Evolutionary conservation across 2,888 invertebrate genomes (phyloP).

Genomic region (Thereva unica): DNA sequence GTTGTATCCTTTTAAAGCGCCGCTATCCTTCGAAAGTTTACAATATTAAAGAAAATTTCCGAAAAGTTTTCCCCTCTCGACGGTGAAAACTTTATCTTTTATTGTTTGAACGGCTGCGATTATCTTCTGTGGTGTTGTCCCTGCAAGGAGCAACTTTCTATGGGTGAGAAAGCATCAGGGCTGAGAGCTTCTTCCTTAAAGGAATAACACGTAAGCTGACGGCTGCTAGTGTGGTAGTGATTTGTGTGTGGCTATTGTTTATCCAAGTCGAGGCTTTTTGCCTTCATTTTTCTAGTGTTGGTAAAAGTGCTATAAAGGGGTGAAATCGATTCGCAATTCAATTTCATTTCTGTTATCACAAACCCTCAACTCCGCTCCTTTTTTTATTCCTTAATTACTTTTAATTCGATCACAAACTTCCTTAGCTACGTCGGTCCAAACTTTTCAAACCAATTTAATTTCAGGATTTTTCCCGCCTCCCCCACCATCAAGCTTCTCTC

Average conservation of each 20-base stretch:
- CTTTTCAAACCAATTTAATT: conserved; percentile 21
- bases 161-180: neutral
- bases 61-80: conserved; percentile 26
- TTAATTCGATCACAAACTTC: conserved; percentile 25
- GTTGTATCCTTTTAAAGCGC: too few species aligned
- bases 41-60: neutral
- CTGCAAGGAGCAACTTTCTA: conserved; percentile 10
- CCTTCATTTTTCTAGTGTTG: too few species aligned
- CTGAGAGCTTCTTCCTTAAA: neutral
- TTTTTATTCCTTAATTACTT: conserved; percentile 30
- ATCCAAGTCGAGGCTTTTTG: too few species aligned
- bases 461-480: neutral
- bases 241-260: too few species aligned
- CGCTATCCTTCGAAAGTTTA: too few species aligned
- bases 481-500: neutral
- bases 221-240: too few species aligned
- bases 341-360: conserved; percentile 33
- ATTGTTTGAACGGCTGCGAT: conserved; percentile 21
- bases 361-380: conserved; percentile 6
- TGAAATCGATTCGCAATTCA: conserved; percentile 26
- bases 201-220: neutral
- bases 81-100: conserved; percentile 30
- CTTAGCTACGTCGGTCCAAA: conserved; percentile 13
- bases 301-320: conserved; percentile 1
- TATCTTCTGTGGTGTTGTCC: conserved; percentile 16